Evolutionary conservation across 2,797 vertebrate species (phyloP), one percentile per base, ranked within the genome.

Genomic region (Sebastes miniatus): DNA sequence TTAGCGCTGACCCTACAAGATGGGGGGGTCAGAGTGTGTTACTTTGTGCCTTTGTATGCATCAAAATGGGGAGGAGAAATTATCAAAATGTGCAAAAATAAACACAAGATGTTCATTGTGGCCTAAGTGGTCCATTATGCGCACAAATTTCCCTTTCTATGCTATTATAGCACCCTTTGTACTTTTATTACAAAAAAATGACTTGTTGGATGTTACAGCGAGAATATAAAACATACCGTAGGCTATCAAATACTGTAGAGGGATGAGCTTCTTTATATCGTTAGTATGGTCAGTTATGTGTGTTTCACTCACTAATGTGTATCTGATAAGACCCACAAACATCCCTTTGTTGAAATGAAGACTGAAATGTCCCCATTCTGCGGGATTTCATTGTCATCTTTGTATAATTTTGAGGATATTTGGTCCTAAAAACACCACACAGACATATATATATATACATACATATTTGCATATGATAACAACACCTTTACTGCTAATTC

Each of bases 1-100:
- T 95, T 94, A 92, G 91, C 66, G 61, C 62, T 94, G 94, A 95
- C 93, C 94, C 91, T 84, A 86, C 90, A 90, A 93, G 93, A 94
- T 86, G 91, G 88, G 83, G 86, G 87, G 90, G 91, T 92, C 91
- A 92, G 86, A 89, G 88, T 89, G 84, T 84, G 80, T 83, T 91
- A 86, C 89, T 89, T 89, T 91, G 85, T 88, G 90, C 82, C 83
- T 93, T 89, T 93, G 89, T 88, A 85, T 89, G 90, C 80, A 74
- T 90, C 89, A 87, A 83, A 91, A 89, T 73, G 78, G 89, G 76
- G 75, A 84, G 83, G 80, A 77, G 71, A 84, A 86, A 91, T 90
- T 58, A 90, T 92, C 87, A 90, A 83, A 92, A 92, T 88, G 83
- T 91, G 77, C 80, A 93, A 89, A 92, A 91, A 91, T 87, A 92